Conservation (phyloP, 2,113 vertebrate genomes). For the Anguilla rostrata region DNA sequence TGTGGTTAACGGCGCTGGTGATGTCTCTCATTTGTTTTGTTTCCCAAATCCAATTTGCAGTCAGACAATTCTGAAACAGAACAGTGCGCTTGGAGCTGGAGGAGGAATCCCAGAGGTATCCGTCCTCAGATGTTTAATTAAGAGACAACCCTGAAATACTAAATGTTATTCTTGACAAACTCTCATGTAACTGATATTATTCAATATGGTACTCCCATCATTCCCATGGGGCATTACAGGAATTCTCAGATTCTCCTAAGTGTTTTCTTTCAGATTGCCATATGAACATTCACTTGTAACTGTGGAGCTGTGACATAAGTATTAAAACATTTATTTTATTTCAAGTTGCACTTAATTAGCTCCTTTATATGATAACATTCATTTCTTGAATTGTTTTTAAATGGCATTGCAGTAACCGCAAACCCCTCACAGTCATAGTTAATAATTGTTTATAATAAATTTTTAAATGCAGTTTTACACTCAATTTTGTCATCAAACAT, state of each 20-base stretch:
- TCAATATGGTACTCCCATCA: slow-evolving; percentile 44
- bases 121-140: slow-evolving; percentile 67
- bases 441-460: too few species aligned
- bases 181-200: slow-evolving; percentile 57
- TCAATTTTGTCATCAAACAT: too few species aligned
- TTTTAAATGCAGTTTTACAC: too few species aligned
- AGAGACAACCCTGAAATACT: slow-evolving; percentile 41
- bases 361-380: too few species aligned
- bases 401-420: too few species aligned
- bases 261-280: slow-evolving; percentile 34
- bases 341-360: too few species aligned
- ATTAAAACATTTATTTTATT: slow-evolving; percentile 33
- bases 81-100: background rate
- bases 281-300: too few species aligned
- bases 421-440: too few species aligned
- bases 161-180: slow-evolving; percentile 47
- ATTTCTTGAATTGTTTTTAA: too few species aligned
- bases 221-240: background rate
- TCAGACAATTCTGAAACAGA: background rate
- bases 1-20: background rate
- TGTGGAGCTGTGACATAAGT: slow-evolving; percentile 40
- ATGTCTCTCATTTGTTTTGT: background rate
- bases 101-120: slow-evolving; percentile 17
- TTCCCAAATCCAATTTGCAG: background rate
- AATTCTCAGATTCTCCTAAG: slow-evolving; percentile 12